Evolutionary conservation across 2,888 invertebrate species (phyloP).

Genomic region (Biston stratarius): DNA sequence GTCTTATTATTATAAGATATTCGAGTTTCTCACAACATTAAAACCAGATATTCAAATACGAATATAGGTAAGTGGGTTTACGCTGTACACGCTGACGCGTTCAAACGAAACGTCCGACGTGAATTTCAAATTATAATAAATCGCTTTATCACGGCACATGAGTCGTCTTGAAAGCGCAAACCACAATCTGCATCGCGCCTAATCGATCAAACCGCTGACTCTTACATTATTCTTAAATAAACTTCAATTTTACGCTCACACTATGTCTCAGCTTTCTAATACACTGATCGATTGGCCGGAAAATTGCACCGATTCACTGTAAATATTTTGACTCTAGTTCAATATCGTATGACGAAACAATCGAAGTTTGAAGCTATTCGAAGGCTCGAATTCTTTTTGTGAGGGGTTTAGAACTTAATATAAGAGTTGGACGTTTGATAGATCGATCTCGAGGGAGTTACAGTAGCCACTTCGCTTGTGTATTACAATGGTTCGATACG

Average conservation of each 20-base stretch:
- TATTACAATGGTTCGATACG: slow-evolving; percentile 55
- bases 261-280: slow-evolving; percentile 66
- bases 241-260: slow-evolving; percentile 76
- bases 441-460: slow-evolving; percentile 75
- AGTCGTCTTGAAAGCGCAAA: slow-evolving; percentile 36
- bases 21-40: too few species aligned
- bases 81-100: background rate
- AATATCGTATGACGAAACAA: slow-evolving; percentile 82
- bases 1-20: too few species aligned
- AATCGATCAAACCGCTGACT: slow-evolving; percentile 47
- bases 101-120: slow-evolving; percentile 3
- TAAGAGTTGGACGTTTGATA: slow-evolving; percentile 74
- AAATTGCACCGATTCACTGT: slow-evolving; percentile 77
- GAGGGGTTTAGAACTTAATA: slow-evolving; percentile 74
- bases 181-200: slow-evolving; percentile 39
- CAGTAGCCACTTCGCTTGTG: slow-evolving; percentile 64
- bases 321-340: slow-evolving; percentile 82
- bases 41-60: background rate
- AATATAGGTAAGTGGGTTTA: background rate
- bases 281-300: slow-evolving; percentile 77
- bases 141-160: slow-evolving; percentile 32
- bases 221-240: slow-evolving; percentile 64
- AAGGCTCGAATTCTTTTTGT: slow-evolving; percentile 51
- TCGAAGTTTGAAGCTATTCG: slow-evolving; percentile 63
- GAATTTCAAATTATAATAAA: slow-evolving; percentile 20